phyloP scores from a whole-genome alignment of 1,140 invertebrate species.

The Hesperophylax magnus region DNA sequence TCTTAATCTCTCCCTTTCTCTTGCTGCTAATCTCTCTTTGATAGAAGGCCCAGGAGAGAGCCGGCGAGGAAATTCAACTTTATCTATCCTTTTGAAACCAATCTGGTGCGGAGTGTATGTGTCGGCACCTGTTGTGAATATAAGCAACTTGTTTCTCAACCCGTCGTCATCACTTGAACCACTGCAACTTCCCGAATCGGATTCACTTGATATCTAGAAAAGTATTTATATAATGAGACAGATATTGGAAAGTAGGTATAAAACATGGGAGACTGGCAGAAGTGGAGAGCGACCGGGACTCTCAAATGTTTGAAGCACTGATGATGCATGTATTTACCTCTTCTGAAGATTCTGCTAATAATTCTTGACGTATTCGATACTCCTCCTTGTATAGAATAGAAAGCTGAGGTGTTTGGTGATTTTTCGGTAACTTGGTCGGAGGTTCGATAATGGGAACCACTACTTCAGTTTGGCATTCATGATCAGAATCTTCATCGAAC shows the following conservation, averaged over 20 bases:
- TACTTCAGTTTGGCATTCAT: neutral
- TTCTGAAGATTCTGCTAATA: constrained; percentile 42
- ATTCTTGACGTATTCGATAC: constrained; percentile 36
- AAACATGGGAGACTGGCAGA: no score
- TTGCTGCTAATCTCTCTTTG: constrained; percentile 76
- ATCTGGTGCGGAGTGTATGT: constrained; percentile 92
- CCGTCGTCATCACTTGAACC: constrained; percentile 66
- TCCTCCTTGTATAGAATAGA: constrained; percentile 49
- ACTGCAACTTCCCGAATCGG: constrained; percentile 52
- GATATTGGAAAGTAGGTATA: neutral
- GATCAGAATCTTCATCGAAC: constrained; percentile 39
- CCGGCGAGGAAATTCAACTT: constrained; percentile 79
- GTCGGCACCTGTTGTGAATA: constrained; percentile 88
- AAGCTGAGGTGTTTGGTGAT: constrained; percentile 12
- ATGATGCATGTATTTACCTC: constrained; percentile 37
- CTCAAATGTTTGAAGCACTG: no score
- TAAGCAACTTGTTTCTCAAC: constrained; percentile 72
- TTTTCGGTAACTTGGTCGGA: constrained; percentile 2
- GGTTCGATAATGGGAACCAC: neutral
- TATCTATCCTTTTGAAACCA: constrained; percentile 85
- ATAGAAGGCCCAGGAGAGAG: constrained; percentile 80
- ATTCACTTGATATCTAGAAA: constrained; percentile 46
- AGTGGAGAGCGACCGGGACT: no score
- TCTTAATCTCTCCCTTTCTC: constrained; percentile 69
- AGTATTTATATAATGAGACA: neutral